These are phyloP conservation scores for Cheilosia pagana DNA, from an alignment of 2,888 invertebrate species.

Conservation along the genomic window DNA sequence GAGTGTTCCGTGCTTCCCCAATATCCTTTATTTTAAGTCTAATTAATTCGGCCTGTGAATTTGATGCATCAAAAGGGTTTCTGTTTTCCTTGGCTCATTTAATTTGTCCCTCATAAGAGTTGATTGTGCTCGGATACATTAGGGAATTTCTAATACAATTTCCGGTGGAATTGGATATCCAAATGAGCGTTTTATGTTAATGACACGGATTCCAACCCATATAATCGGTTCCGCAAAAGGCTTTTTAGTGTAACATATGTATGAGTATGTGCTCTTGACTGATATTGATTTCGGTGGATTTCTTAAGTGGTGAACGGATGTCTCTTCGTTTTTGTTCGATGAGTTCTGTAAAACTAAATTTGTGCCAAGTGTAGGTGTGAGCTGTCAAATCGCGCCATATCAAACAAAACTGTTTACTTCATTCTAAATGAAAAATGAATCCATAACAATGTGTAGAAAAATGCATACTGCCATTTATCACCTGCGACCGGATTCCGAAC, in stretches of 20 bases:
- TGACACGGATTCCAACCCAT: background rate
- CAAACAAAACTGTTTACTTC: background rate
- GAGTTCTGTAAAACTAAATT: background rate
- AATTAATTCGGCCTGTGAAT: background rate
- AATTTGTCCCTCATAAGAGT: background rate
- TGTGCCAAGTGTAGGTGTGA: no score
- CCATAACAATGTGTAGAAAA: background rate
- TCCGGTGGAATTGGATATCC: background rate
- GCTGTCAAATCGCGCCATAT: no score
- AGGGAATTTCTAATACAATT: background rate
- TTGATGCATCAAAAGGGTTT: no score
- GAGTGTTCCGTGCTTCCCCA: background rate
- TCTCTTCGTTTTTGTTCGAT: background rate
- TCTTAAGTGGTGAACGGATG: background rate
- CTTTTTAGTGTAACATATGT: background rate
- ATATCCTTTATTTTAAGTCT: background rate
- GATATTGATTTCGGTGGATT: background rate
- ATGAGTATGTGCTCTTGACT: background rate
- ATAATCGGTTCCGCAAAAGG: background rate
- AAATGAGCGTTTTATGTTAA: background rate
- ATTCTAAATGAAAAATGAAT: background rate
- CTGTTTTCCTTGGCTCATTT: background rate
- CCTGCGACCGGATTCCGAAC: slow-evolving; percentile 27
- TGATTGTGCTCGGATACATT: background rate
- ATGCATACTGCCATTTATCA: slow-evolving; percentile 11